Conservation (phyloP, 2,888 invertebrate genomes). For the Napeogenes sylphis region DNA sequence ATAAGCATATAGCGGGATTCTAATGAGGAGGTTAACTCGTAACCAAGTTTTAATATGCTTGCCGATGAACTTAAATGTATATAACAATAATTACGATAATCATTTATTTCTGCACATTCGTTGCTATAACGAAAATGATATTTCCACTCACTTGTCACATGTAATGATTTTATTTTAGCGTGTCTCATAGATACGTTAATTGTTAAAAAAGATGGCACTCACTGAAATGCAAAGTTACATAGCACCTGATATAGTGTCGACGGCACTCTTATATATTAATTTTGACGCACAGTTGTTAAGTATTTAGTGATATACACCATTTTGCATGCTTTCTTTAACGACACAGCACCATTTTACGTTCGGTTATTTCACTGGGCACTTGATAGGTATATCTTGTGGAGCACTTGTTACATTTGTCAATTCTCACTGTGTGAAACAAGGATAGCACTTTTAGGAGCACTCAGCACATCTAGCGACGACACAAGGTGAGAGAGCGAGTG, state of each 20-base stretch:
- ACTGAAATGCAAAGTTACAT: conserved; percentile 77
- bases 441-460: conserved; percentile 73
- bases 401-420: conserved; percentile 39
- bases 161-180: conserved; percentile 80
- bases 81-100: conserved; percentile 48
- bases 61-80: conserved; percentile 62
- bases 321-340: conserved; percentile 76
- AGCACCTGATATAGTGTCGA: conserved; percentile 76
- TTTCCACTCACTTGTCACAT: conserved; percentile 83
- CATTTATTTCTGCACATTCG: conserved; percentile 52
- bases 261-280: conserved; percentile 76
- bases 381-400: conserved; percentile 63
- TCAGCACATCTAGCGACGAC: conserved; percentile 74
- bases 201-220: conserved; percentile 71
- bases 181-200: conserved; percentile 49
- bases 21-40: conserved; percentile 74
- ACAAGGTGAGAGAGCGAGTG: conserved; percentile 77
- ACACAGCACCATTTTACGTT: conserved; percentile 76
- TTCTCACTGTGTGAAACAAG: conserved; percentile 49
- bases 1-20: conserved; percentile 77
- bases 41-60: conserved; percentile 73
- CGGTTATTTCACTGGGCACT: conserved; percentile 74
- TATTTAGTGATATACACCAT: conserved; percentile 77
- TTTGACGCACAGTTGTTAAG: conserved; percentile 78
- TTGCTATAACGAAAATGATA: conserved; percentile 50